Percentiles rank a stretch among this genome's conserved stretches.
These are phyloP conservation scores for Phymastichus coffea DNA, from an alignment of 1,140 invertebrate genomes.

Conservation along the genomic window DNA sequence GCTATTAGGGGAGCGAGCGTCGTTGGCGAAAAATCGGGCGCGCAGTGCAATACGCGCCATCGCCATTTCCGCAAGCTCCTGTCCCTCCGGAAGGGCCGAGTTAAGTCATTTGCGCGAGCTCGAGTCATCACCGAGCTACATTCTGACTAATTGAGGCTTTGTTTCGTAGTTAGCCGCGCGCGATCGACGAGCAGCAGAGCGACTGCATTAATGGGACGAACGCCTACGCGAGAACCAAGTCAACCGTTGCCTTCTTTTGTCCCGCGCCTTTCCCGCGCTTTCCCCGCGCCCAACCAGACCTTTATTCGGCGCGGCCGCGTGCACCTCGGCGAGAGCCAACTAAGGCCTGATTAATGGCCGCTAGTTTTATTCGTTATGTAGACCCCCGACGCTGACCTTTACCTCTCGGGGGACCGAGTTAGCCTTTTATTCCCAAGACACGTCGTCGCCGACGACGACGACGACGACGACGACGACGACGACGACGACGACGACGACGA, in stretches of 20 bases:
- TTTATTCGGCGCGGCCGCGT: constrained; percentile 41
- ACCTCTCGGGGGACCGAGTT: too few species aligned
- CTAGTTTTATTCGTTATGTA: constrained; percentile 48
- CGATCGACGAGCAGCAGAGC: too few species aligned
- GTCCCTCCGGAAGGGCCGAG: too few species aligned
- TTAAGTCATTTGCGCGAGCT: constrained; percentile 52
- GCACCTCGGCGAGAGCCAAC: constrained; percentile 35
- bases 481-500: too few species aligned
- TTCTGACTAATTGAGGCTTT: constrained; percentile 54
- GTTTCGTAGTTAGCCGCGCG: too few species aligned
- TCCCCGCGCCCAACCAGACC: constrained; percentile 37
- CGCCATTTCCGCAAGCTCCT: too few species aligned
- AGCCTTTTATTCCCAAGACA: constrained; percentile 5
- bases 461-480: too few species aligned
- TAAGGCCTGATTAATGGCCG: constrained; percentile 50
- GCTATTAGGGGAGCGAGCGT: constrained; percentile 44
- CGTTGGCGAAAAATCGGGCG: constrained; percentile 34
- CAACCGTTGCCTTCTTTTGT: constrained; percentile 5
- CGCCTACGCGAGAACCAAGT: too few species aligned
- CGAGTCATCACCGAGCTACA: constrained; percentile 56
- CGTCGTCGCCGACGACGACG: too few species aligned
- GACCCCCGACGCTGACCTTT: constrained; percentile 40
- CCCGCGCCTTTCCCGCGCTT: neutral
- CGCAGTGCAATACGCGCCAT: too few species aligned
- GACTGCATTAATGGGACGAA: too few species aligned